phyloP scores from a whole-genome alignment of 1,140 invertebrate species.

The Galleria mellonella region DNA sequence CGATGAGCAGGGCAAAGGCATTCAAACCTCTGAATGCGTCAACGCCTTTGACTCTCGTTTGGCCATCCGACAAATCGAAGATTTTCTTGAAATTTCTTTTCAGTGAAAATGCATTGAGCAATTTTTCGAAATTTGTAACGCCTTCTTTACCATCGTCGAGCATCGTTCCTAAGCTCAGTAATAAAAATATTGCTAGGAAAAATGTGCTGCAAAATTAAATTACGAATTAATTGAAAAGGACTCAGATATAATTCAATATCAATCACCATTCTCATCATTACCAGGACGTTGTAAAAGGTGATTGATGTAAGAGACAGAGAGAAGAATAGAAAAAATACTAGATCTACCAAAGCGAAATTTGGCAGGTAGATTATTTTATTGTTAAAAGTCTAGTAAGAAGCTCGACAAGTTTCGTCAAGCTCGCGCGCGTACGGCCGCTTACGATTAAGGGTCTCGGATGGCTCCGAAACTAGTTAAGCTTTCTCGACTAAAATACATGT shows the following conservation, averaged over 20 bases:
- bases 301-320: too few species aligned
- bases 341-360: too few species aligned
- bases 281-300: too few species aligned
- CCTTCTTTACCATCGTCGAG: conserved; percentile 57
- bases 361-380: too few species aligned
- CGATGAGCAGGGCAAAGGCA: conserved; percentile 78
- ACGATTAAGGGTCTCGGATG: too few species aligned
- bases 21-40: conserved; percentile 83
- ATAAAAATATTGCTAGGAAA: conserved; percentile 50
- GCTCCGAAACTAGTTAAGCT: too few species aligned
- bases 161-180: conserved; percentile 55
- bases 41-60: conserved; percentile 77
- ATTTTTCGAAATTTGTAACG: conserved; percentile 53
- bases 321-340: too few species aligned
- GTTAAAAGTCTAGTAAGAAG: too few species aligned
- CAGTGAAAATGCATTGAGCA: conserved; percentile 80
- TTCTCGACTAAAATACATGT: too few species aligned
- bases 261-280: too few species aligned
- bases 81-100: conserved; percentile 78
- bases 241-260: neutral
- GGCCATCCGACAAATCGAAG: conserved; percentile 66
- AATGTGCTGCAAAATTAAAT: conserved; percentile 51
- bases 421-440: too few species aligned
- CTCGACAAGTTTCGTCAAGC: too few species aligned
- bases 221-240: neutral